Base-by-base conservation (phyloP, 2,113 vertebrate genomes). In the Dipodomys spectabilis region DNA sequence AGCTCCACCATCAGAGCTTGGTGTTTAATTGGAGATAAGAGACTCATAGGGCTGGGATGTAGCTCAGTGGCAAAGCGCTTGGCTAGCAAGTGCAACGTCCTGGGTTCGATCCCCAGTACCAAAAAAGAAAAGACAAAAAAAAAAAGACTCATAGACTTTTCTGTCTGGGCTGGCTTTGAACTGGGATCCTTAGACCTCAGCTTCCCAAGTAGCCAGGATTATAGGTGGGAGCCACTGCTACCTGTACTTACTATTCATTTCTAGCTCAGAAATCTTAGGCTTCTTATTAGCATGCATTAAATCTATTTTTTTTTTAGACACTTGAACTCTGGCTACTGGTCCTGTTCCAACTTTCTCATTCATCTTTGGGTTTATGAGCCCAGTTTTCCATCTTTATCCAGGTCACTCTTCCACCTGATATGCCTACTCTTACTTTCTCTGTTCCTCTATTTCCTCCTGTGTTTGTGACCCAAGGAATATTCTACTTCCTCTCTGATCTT, bases 341-440 rank as follows among this genome's bases (percentile, higher is more conserved):
- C 4, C 28, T 25, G 12, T 15, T 39, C 32, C 19, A 28, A 27
- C 30, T 57, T 45, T 87, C 23, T 57, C 62, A 22, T 49, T 90
- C 7, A 0, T 16, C 5, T 64, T 69, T 57, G 53, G 16, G 53
- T 18, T 57, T 19, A 16, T 57, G 53, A 57, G 15, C 53, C 13
- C 15, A 57, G 15, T 57, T 13, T 45, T 35, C 0, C 2, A 10
- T 1, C 73, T 25, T n/a, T 13, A 4, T 57, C 28, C 2, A 0
- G 11, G 53, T 25, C 32, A 18, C 49, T 44, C n/a, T 35, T 3
- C 49, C 45, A 2, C 13, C 44, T 49, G 2, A 0, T 8, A 13
- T 7, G 16, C 45, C 39, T 35, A 32, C 3, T 5, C 49, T 18
- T 62, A 0, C 0, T 44, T 86, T 75, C 60, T 88, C 62, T 32